These are phyloP conservation scores for Malurus leucopterus DNA, from an alignment of 2,797 vertebrate genomes.

Conservation along the genomic window DNA sequence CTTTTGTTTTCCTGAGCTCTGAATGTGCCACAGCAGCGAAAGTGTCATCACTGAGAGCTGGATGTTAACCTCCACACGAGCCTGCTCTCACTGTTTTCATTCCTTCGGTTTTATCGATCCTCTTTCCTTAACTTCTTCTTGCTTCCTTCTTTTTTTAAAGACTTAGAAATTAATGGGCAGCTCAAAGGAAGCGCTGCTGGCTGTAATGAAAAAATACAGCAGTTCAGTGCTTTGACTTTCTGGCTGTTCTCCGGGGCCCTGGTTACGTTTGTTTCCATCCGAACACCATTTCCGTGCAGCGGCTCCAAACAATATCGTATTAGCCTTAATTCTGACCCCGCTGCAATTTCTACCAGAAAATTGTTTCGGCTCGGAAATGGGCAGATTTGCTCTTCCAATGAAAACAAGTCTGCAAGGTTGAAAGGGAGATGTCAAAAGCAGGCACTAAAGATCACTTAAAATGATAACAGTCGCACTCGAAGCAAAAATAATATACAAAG, in stretches of 20 bases:
- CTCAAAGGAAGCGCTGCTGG: neutral
- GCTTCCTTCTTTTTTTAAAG: conserved; percentile 1
- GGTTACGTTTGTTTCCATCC: neutral
- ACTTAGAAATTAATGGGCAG: neutral
- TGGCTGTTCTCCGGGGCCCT: neutral
- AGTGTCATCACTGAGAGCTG: neutral
- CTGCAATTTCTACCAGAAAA: conserved; percentile 11
- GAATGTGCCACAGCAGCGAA: neutral
- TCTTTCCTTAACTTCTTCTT: neutral
- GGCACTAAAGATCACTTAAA: conserved; percentile 27
- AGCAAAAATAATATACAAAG: conserved; percentile 16
- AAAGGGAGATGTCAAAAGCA: conserved; percentile 38
- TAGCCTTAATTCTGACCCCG: conserved; percentile 9
- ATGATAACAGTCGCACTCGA: conserved; percentile 7
- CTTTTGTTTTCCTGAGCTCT: neutral
- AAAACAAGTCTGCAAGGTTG: conserved; percentile 13
- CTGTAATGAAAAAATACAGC: neutral
- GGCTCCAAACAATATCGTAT: neutral
- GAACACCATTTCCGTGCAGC: neutral
- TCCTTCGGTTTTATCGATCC: neutral
- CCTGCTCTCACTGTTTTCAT: neutral
- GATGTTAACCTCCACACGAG: neutral
- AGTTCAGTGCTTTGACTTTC: neutral
- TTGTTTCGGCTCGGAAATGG: neutral
- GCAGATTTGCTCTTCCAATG: neutral